A percentile compares a stretch with the other conserved stretches of the same genome.
phyloP scores from a whole-genome alignment of 2,888 invertebrate species.

The Noctua pronuba region DNA sequence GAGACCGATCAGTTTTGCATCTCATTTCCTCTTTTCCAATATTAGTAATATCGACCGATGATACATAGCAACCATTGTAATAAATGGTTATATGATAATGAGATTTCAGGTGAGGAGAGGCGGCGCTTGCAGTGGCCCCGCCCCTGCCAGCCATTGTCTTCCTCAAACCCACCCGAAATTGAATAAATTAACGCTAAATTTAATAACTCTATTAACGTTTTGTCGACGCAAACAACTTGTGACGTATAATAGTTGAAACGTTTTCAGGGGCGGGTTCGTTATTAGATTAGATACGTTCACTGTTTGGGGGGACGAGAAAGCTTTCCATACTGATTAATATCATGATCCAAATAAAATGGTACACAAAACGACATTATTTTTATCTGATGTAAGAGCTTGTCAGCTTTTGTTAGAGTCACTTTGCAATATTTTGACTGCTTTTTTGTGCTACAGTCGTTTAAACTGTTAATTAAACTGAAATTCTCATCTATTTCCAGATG shows the following conservation, averaged over 20 bases:
- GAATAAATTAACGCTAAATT: constrained; percentile 90
- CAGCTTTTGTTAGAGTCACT: constrained; percentile 50
- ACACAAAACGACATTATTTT: constrained; percentile 64
- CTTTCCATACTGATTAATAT: constrained; percentile 81
- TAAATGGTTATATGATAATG: constrained; percentile 74
- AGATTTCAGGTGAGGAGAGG: constrained; percentile 83
- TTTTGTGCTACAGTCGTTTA: background rate
- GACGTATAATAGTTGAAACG: constrained; percentile 83
- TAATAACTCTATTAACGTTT: constrained; percentile 88
- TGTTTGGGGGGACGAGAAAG: constrained; percentile 78
- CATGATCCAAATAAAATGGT: constrained; percentile 68
- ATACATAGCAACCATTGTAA: constrained; percentile 63
- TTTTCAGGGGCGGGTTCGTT: constrained; percentile 81
- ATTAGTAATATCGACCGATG: constrained; percentile 60
- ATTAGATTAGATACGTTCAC: constrained; percentile 84
- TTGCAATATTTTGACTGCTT: background rate
- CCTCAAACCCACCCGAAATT: constrained; percentile 80
- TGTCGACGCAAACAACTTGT: constrained; percentile 86
- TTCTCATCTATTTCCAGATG: background rate
- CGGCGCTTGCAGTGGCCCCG: constrained; percentile 79
- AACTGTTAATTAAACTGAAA: background rate
- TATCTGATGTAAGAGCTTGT: constrained; percentile 56
- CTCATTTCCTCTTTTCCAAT: constrained; percentile 55
- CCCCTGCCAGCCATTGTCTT: constrained; percentile 85
- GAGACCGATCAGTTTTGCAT: constrained; percentile 49